A percentile compares a stretch with the other conserved stretches of the same genome.
These are phyloP conservation scores for Pecten maximus DNA, from an alignment of 2,888 invertebrate genomes.

Conservation along the genomic window DNA sequence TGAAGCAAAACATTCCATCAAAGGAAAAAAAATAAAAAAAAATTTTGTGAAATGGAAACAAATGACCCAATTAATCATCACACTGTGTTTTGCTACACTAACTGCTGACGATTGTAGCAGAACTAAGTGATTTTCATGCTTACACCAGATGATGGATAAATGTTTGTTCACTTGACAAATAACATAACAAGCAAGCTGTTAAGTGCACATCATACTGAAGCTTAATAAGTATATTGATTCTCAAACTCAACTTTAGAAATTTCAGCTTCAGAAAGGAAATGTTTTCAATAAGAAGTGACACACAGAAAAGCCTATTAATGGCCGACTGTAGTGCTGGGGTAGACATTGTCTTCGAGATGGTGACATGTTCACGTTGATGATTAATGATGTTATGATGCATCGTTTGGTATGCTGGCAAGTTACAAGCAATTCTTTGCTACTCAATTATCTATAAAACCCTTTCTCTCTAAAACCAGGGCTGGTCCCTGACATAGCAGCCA, in stretches of 20 bases:
- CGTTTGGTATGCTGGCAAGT: constrained; percentile 25
- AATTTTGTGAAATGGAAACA: neutral
- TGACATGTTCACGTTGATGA: neutral
- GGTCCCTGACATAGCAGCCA: neutral
- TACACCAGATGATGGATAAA: neutral
- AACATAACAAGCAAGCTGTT: neutral
- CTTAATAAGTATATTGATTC: neutral
- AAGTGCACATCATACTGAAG: neutral
- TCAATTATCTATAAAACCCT: constrained; percentile 25
- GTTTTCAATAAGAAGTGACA: constrained; percentile 14
- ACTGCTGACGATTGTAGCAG: neutral
- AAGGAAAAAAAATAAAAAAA: no score
- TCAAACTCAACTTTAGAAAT: neutral
- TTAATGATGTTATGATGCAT: constrained; percentile 2
- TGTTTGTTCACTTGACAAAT: neutral
- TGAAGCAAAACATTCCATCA: no score
- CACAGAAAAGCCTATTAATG: constrained; percentile 16
- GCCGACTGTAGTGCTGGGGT: neutral
- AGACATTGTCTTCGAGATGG: neutral
- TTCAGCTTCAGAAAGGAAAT: neutral
- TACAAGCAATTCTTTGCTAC: constrained; percentile 3
- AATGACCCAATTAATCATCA: neutral
- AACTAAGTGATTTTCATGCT: neutral
- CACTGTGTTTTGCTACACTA: neutral
- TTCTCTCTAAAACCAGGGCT: neutral